Percentiles rank a stretch among this genome's conserved stretches.
Conservation (phyloP, 2,113 vertebrate species). For the Myrmecobius fasciatus region DNA sequence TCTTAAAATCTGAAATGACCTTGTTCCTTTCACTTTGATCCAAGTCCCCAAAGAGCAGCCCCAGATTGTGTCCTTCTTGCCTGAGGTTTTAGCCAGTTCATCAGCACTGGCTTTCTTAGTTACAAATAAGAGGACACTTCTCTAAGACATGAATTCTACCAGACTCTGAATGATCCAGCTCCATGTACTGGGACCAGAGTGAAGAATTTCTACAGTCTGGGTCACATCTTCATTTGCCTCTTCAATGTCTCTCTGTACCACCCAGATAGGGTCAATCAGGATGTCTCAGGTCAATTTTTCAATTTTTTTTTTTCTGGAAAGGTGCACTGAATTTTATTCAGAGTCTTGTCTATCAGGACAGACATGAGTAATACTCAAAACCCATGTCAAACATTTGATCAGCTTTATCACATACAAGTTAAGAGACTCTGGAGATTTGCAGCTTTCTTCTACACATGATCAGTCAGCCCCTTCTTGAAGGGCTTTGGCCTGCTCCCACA, state of each 20-base stretch:
- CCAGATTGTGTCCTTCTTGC: conserved; percentile 94
- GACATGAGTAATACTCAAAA: conserved; percentile 98
- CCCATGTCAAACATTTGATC: conserved; percentile 99
- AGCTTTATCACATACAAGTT: conserved; percentile 98
- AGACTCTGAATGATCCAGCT: conserved; percentile 94
- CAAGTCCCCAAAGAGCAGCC: conserved; percentile 97
- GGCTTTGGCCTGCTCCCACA: conserved; percentile 99
- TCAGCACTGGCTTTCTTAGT: conserved; percentile 97
- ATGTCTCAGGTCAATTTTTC: conserved; percentile 97
- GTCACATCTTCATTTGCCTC: conserved; percentile 99
- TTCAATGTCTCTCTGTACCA: conserved; percentile 98
- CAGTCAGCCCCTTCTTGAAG: conserved; percentile 98
- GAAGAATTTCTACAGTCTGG: conserved; percentile 94
- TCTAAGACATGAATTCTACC: conserved; percentile 96
- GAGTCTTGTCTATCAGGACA: conserved; percentile 97
- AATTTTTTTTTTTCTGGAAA: conserved; percentile 97
- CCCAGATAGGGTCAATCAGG: conserved; percentile 95
- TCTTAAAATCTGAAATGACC: conserved; percentile 98
- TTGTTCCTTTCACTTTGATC: conserved; percentile 99
- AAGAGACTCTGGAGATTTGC: conserved; percentile 95
- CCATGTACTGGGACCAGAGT: conserved; percentile 93
- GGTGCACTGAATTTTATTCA: conserved; percentile 98
- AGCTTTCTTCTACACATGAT: conserved; percentile 99
- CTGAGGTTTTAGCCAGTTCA: conserved; percentile 95
- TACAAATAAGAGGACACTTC: conserved; percentile 95